Evolutionary conservation across 2,797 vertebrate genomes (phyloP), one percentile per base, ranked within the genome.

Genomic region (Sebastes aleutianus): DNA sequence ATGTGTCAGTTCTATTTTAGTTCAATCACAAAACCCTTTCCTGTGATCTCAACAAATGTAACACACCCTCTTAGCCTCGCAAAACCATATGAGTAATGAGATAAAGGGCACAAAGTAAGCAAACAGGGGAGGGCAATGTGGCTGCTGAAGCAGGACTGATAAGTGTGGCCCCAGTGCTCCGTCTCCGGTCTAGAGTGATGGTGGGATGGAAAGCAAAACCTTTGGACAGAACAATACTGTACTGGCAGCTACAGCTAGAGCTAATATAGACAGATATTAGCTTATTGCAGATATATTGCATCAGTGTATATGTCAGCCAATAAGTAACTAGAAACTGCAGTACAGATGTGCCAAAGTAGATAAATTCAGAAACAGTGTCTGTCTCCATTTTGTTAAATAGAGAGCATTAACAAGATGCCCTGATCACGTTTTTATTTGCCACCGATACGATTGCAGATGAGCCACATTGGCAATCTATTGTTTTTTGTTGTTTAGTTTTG

Each of bases 1-100:
- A 91, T 82, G 83, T 83, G 83, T 87, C 84, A 13, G 29, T 43
- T 87, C 87, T 91, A 87, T 92, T 93, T 91, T 74, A 32, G 84
- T 76, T 84, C 68, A 59, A 85, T 89, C 73, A 63, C 79, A 82
- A 71, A 70, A 92, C 86, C 62, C 63, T 74, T 87, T 80, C 64
- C 85, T 87, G 87, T 90, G 87, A 91, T 84, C 83, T 89, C 88
- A 84, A 70, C 24, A 1, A 84, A 82, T 50, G 76, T 26, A 82
- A 87, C 85, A 86, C 90, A 26, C 88, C 80, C 87, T 73, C 78
- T 76, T 43, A 11, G 69, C 81, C 84, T 64, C 31, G 53, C 70
- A 80, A 79, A 75, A 82, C 57, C 69, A 50, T 72, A 78, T 89
- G 90, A 93, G 92, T 85, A 86, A 89, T 80, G 79, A 87, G 85